These are phyloP conservation scores for Lonchura striata DNA, from an alignment of 2,113 vertebrate genomes.

Conservation along the genomic window DNA sequence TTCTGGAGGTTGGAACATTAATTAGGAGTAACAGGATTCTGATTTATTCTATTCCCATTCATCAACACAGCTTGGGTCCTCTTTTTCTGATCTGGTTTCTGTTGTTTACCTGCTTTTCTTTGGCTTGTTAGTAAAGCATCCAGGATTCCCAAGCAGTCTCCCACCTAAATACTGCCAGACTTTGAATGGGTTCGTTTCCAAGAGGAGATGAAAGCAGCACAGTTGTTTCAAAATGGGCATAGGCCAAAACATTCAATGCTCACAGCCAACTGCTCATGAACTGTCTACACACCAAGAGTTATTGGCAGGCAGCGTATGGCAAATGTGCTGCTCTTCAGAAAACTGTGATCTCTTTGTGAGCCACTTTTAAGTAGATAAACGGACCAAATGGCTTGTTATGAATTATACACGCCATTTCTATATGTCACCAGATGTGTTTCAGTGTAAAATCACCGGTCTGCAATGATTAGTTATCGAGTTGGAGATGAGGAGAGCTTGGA, in stretches of 20 bases:
- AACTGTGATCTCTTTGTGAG: slow-evolving; percentile 13
- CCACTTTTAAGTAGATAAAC: slow-evolving; percentile 27
- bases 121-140: not conserved
- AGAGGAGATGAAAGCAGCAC: slow-evolving; percentile 8
- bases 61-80: not conserved
- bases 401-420: not conserved
- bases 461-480: not conserved
- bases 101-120: not conserved
- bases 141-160: slow-evolving; percentile 2
- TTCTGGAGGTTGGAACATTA: not conserved
- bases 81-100: not conserved
- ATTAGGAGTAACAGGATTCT: not conserved
- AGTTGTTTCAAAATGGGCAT: slow-evolving; percentile 29
- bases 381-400: slow-evolving; percentile 8
- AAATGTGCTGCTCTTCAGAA: slow-evolving; percentile 49
- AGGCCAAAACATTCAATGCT: slow-evolving; percentile 36
- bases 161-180: not conserved
- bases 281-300: slow-evolving; percentile 33
- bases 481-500: not conserved
- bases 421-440: slow-evolving; percentile 47
- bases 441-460: not conserved
- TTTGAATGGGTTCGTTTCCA: not conserved
- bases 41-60: not conserved
- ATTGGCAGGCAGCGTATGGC: slow-evolving; percentile 34
- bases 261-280: slow-evolving; percentile 32